Conservation (phyloP, 2,113 vertebrate species). For the Clupea harengus region DNA sequence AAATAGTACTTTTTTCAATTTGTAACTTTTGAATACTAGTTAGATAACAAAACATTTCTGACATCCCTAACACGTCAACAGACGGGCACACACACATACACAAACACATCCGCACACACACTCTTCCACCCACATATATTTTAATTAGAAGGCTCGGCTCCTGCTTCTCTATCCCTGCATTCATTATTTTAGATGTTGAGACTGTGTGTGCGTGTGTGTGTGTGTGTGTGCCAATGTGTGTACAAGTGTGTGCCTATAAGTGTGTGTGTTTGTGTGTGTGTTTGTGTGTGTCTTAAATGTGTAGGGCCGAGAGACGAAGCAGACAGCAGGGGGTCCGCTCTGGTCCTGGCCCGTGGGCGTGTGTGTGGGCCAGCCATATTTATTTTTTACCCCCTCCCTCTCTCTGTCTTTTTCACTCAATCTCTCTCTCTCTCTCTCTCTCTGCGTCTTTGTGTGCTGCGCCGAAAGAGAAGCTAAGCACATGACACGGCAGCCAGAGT, state of each 20-base stretch:
- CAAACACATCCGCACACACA: constrained; percentile 19
- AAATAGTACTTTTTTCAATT: background rate
- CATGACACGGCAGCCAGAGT: constrained; percentile 43
- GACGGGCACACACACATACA: constrained; percentile 19
- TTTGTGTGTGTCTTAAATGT: constrained; percentile 21
- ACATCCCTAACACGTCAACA: constrained; percentile 4
- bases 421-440: background rate
- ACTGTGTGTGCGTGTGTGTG: background rate
- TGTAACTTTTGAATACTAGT: background rate
- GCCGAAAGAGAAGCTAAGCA: constrained; percentile 41
- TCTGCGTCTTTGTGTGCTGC: constrained; percentile 33
- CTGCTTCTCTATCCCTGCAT: constrained; percentile 4
- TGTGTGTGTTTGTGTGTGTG: constrained; percentile 10
- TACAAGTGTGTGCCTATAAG: background rate
- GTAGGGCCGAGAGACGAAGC: constrained; percentile 50
- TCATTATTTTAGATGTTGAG: constrained; percentile 21
- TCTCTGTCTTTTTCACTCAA: background rate
- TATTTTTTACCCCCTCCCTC: constrained; percentile 49
- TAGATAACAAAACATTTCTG: background rate
- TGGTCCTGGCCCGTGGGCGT: constrained; percentile 56
- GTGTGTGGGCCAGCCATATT: constrained; percentile 64
- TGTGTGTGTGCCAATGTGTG: constrained; percentile 10
- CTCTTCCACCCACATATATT: constrained; percentile 22
- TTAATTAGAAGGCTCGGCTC: constrained; percentile 35
- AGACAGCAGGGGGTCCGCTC: constrained; percentile 59